Conservation (phyloP, 2,888 invertebrate species). For the Ernsta delagoae region DNA sequence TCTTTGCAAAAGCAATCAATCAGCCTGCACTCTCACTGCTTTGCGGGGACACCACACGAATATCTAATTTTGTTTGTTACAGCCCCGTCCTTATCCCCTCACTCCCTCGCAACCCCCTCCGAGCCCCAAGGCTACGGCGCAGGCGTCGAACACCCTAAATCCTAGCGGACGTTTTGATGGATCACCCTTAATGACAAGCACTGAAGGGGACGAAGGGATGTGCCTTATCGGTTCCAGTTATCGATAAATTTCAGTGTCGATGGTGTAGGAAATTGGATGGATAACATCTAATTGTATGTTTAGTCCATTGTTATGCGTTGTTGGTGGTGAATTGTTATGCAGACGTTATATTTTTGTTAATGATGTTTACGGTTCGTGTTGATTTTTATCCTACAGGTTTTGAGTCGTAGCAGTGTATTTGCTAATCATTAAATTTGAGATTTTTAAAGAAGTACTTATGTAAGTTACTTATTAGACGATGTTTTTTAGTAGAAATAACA, state of each 20-base stretch:
- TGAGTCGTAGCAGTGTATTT: too few relatives aligned
- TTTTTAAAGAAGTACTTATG: too few relatives aligned
- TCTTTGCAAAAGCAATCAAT: slow-evolving; percentile 74
- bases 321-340: neutral
- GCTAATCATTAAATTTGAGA: too few relatives aligned
- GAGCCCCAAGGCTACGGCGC: slow-evolving; percentile 57
- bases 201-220: slow-evolving; percentile 70
- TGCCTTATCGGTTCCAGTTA: slow-evolving; percentile 49
- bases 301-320: neutral
- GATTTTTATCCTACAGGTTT: too few relatives aligned
- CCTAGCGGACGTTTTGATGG: slow-evolving; percentile 83
- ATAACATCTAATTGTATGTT: slow-evolving; percentile 56
- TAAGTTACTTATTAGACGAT: too few relatives aligned
- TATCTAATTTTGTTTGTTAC: slow-evolving; percentile 83
- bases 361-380: too few relatives aligned
- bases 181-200: slow-evolving; percentile 85
- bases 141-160: slow-evolving; percentile 80
- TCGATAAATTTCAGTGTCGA: slow-evolving; percentile 41
- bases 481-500: too few relatives aligned
- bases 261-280: slow-evolving; percentile 55
- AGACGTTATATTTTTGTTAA: neutral
- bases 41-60: slow-evolving; percentile 81
- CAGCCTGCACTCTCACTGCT: slow-evolving; percentile 72
- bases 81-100: slow-evolving; percentile 46
- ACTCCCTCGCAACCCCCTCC: slow-evolving; percentile 48